Evolutionary conservation across 2,113 vertebrate species (phyloP), one percentile per base, ranked within the genome.

Genomic region (Sterna hirundo): DNA sequence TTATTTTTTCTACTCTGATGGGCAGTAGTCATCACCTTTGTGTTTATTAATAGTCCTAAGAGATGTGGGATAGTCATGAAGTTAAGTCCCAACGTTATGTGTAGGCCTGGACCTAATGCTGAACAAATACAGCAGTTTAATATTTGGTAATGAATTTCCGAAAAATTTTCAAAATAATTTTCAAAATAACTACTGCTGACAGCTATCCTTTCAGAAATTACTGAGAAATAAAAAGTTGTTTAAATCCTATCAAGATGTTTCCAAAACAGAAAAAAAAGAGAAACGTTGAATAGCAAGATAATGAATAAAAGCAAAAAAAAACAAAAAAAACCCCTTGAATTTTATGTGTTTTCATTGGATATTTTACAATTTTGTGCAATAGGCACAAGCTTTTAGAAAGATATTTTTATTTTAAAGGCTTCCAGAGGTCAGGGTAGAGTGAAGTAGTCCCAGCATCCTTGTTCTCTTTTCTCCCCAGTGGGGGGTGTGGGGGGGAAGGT

Each of bases 401-500:
- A 65, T 4, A 32, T 52, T 92, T 79, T 66, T 68, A 40, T 69
- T 69, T 57, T 5, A 77, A 81, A 96, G 55, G 9, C 15, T 62
- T 83, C 44, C 46, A 58, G 49, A 90, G 85, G 83, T 84, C 82
- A 85, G 5, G 6, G 51, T 44, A 65, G 19, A 65, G 3, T 27
- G 49, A 90, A 90, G 46, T 9, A 70, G 42, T 17, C 51, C 9
- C 38, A 86, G 38, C 54, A 86, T 30, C 52, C 32, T 51, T 0
- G 0, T 11, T 86, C 22, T 74, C 49, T 83, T 66, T 78, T 65
- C 30, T 83, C 83, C 70, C 17, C 70, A 76, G 34, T 32, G 19
- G 5, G 15, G 6, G 1, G 14, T 2, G 12, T 8, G 2, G 13
- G 3, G 1, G 8, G 10, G 2, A 3, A 26, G 5, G 20, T 30